phyloP scores from a whole-genome alignment of 2,888 invertebrate genomes.

The Deilephila porcellus region DNA sequence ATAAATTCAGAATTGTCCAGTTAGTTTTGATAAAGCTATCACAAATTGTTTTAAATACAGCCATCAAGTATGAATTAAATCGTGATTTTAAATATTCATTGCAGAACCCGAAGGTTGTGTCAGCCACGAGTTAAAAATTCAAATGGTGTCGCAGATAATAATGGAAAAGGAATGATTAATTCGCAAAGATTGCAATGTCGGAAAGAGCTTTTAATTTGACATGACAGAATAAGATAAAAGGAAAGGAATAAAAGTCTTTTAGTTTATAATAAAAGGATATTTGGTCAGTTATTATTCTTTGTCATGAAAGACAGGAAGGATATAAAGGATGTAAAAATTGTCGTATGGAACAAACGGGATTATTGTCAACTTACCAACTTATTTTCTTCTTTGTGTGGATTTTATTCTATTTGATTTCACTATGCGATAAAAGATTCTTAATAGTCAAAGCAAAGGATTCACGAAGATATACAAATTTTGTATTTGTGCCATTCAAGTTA shows the following conservation, averaged over 20 bases:
- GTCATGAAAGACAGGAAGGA: not conserved
- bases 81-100: not conserved
- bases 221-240: not conserved
- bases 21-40: not conserved
- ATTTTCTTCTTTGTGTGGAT: not conserved
- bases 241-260: not conserved
- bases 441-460: too few species aligned
- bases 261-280: not conserved
- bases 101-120: not conserved
- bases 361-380: not conserved
- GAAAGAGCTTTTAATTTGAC: slow-evolving; percentile 7
- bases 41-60: not conserved
- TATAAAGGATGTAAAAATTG: too few species aligned
- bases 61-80: not conserved
- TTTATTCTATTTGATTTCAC: too few species aligned
- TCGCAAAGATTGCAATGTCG: slow-evolving; percentile 13
- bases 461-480: not conserved
- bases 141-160: slow-evolving; percentile 17
- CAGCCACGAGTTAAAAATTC: slow-evolving; percentile 21
- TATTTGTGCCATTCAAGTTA: not conserved
- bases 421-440: too few species aligned
- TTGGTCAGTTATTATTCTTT: not conserved
- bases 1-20: too few species aligned
- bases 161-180: slow-evolving; percentile 24
- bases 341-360: not conserved